A percentile compares a stretch with the other conserved stretches of the same genome.
Evolutionary conservation across 2,113 vertebrate genomes (phyloP).

Genomic region (Eulemur macaco): DNA sequence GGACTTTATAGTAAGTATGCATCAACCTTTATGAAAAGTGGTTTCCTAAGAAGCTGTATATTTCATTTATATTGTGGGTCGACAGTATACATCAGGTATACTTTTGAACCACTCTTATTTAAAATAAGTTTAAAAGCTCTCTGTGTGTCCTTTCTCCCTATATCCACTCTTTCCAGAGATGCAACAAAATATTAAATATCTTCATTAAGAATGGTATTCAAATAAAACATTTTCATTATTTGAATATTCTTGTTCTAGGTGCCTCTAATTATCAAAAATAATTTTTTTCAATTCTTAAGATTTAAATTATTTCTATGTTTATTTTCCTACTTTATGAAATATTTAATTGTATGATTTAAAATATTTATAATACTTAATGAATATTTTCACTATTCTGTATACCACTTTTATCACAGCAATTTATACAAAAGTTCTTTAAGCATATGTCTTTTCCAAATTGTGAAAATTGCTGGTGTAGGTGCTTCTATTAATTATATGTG

Average conservation of each 20-base stretch:
- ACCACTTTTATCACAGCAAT: background rate
- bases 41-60: background rate
- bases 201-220: background rate
- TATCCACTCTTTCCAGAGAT: background rate
- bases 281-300: background rate
- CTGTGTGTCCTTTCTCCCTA: background rate
- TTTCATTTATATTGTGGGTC: background rate
- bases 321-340: background rate
- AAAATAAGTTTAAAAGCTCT: background rate
- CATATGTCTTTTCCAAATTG: background rate
- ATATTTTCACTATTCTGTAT: background rate
- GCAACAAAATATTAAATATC: background rate
- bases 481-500: background rate
- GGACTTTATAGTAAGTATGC: background rate
- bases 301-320: background rate
- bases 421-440: background rate
- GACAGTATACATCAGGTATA: background rate
- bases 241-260: background rate
- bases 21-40: slow-evolving; percentile 39
- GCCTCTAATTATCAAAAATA: background rate
- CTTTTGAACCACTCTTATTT: background rate
- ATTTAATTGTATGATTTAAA: background rate
- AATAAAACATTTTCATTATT: background rate
- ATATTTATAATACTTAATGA: background rate
- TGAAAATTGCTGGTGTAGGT: background rate